Evolutionary conservation across 2,797 vertebrate genomes (phyloP).

Genomic region (Hirundo rustica): DNA sequence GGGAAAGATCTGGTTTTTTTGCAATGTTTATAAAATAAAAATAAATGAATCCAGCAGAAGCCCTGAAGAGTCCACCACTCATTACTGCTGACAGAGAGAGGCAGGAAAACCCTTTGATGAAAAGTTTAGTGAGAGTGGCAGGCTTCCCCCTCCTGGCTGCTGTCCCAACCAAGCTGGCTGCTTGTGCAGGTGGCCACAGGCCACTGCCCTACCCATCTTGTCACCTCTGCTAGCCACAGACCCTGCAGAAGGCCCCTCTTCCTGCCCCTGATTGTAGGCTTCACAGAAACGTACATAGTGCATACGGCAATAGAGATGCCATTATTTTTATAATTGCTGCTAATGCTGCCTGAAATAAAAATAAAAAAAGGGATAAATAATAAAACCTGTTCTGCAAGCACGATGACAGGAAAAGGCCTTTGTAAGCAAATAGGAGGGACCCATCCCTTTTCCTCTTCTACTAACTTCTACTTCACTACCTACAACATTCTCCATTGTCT

Average conservation of each 20-base stretch:
- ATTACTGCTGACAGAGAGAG: not conserved
- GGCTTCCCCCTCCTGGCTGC: not conserved
- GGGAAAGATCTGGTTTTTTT: not conserved
- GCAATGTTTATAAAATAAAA: constrained; percentile 19
- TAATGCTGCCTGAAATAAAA: not conserved
- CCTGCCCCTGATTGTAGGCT: not conserved
- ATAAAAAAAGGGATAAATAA: not conserved
- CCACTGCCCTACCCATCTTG: not conserved
- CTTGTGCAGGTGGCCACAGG: not conserved
- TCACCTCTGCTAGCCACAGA: not conserved
- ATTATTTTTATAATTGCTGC: constrained; percentile 11
- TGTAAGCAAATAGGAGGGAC: constrained; percentile 3
- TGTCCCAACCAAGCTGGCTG: not conserved
- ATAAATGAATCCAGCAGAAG: not conserved
- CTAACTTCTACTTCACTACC: not conserved
- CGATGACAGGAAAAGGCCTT: constrained; percentile 27
- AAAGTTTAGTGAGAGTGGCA: not conserved
- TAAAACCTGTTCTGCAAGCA: constrained; percentile 40
- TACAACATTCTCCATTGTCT: not conserved
- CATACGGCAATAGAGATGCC: not conserved
- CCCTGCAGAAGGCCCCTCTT: not conserved
- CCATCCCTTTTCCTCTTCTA: constrained; percentile 20
- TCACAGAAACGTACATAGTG: not conserved
- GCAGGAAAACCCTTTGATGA: constrained; percentile 9
- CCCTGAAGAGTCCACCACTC: not conserved